Percentiles rank a stretch among this genome's conserved stretches.
phyloP scores from a whole-genome alignment of 2,797 vertebrate genomes.

The Enteromius afrohamiltoni region DNA sequence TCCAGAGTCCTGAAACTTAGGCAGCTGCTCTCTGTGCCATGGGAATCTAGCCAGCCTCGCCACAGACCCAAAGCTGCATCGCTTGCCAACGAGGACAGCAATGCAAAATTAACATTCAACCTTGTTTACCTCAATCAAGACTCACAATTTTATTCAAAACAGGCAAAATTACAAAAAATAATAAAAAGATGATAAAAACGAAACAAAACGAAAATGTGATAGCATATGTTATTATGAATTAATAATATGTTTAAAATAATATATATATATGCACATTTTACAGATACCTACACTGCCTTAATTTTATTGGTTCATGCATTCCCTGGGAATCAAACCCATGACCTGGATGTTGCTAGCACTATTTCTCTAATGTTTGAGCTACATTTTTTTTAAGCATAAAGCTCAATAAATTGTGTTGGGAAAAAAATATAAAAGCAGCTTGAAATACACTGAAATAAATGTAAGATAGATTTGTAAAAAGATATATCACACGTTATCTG shows the following conservation, averaged over 20 bases:
- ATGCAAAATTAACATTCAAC: constrained; percentile 24
- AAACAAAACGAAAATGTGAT: neutral
- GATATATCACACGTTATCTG: neutral
- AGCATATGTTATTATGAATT: neutral
- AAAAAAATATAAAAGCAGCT: neutral
- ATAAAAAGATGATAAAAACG: neutral
- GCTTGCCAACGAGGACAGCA: constrained; percentile 15
- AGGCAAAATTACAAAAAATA: neutral
- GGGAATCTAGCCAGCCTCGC: constrained; percentile 31
- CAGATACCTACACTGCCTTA: neutral
- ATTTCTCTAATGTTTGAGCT: neutral
- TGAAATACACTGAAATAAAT: neutral
- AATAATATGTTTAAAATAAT: neutral
- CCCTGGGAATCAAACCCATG: neutral
- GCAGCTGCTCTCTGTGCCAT: constrained; percentile 33
- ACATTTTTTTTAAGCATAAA: neutral
- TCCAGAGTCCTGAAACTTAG: constrained; percentile 55
- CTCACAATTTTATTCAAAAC: neutral
- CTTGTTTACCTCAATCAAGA: neutral
- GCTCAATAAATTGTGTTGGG: neutral
- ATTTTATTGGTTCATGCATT: neutral
- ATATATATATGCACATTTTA: neutral
- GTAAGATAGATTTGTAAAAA: neutral
- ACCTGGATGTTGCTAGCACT: neutral
- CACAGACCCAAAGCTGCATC: constrained; percentile 34